A percentile compares a stretch with the other conserved stretches of the same genome.
These are phyloP conservation scores for Rattus norvegicus DNA, from an alignment of 2,113 vertebrate species.

Conservation along the genomic window DNA sequence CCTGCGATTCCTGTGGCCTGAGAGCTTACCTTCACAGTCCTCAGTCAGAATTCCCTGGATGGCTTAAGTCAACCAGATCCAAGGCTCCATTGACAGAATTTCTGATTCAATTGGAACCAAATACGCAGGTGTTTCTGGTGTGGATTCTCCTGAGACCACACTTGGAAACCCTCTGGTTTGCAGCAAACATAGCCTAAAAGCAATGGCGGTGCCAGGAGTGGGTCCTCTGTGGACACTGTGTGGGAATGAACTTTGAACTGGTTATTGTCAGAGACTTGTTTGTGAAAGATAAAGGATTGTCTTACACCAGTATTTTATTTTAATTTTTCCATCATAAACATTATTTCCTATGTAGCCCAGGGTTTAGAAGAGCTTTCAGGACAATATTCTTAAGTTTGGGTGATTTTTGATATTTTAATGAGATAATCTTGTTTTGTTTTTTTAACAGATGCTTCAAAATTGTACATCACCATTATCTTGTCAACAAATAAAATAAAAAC, in stretches of 20 bases:
- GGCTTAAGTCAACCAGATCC: background rate
- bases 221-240: background rate
- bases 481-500: background rate
- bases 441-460: background rate
- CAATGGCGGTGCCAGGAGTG: background rate
- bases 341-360: background rate
- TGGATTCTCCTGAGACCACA: background rate
- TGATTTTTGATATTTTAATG: slow-evolving; percentile 8
- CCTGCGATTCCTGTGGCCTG: background rate
- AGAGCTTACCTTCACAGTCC: background rate
- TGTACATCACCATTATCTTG: background rate
- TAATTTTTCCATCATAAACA: background rate
- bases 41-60: background rate
- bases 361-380: background rate
- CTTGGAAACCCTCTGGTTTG: background rate
- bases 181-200: background rate
- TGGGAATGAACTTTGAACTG: background rate
- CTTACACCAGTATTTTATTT: background rate
- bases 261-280: background rate
- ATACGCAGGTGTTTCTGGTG: background rate
- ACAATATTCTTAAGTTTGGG: background rate
- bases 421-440: background rate
- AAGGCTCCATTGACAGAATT: background rate
- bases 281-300: background rate
- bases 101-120: background rate